Evolutionary conservation across 1,140 invertebrate species (phyloP), one percentile per base, ranked within the genome.

Genomic region (Drosophila punjabiensis): DNA sequence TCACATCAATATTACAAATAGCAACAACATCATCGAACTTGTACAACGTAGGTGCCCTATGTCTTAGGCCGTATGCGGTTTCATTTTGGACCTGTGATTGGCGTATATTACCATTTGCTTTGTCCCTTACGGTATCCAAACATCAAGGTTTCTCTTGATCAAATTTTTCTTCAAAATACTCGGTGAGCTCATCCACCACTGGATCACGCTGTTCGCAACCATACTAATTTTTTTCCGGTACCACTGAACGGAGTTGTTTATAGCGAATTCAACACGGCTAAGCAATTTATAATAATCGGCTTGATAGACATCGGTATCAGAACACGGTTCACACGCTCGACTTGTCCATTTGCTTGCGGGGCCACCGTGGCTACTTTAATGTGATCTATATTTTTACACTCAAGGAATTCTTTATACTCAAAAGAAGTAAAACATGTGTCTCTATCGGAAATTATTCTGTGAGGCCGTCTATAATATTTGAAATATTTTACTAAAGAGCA

Each of bases 281-380:
- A 24, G 18, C 4, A 45, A n/a, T 9, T 32, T 61, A 61, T 61
- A 45, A 28, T n/a, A 43, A 30, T 32, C 37, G 2, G 16, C 24
- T 39, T 41, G 24, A 59, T 59, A 18, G 50, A 24, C 18, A 50
- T 62, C 1, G 30, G 60, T 14, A 10, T 35, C 5, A 35, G 9
- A 62, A 48, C 59, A n/a, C 43, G 30, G 18, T 62, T 61, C 13
- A 33, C 59, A 30, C 41, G 14, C 8, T 47, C 41, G 18, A 62
- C 60, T 35, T 62, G 43, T 9, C 13, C 32, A 32, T 62, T 62
- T 9, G 32, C 30, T 18, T 62, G 30, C 3, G 30, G 41, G n/a
- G 41, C 41, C n/a, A n/a, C 59, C 0, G 30, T 47, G 1, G 30
- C 41, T 33, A 61, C 41, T 14, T 39, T 58, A 16, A 24, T 58